phyloP scores from a whole-genome alignment of 2,888 invertebrate species.

The Fragum whitleyi region DNA sequence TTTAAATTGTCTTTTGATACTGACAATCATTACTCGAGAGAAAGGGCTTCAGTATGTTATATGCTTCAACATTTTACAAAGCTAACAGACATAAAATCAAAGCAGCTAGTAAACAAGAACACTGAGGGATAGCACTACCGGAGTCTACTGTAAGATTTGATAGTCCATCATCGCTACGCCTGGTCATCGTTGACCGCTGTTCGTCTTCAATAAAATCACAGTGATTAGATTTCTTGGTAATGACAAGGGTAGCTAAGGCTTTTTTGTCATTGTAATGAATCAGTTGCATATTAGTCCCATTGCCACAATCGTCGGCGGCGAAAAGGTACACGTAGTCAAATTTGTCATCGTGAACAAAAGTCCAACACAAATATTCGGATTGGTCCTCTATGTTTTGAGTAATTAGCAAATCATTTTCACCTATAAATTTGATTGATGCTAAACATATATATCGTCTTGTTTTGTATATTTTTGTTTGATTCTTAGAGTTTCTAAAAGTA shows the following conservation, averaged over 20 bases:
- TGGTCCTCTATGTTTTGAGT: constrained; percentile 45
- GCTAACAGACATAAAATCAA: too few relatives aligned
- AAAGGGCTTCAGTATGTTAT: too few relatives aligned
- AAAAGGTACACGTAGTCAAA: constrained; percentile 55
- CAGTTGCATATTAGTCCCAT: constrained; percentile 64
- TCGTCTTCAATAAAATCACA: constrained; percentile 57
- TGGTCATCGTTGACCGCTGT: constrained; percentile 29
- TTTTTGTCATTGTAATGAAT: constrained; percentile 42
- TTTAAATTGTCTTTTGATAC: too few relatives aligned
- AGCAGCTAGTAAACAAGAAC: too few relatives aligned
- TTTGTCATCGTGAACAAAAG: constrained; percentile 44
- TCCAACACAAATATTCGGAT: constrained; percentile 58
- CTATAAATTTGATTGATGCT: constrained; percentile 62
- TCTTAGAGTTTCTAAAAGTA: constrained; percentile 36
- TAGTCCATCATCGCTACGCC: constrained; percentile 21
- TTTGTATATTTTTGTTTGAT: constrained; percentile 33
- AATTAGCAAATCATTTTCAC: constrained; percentile 60
- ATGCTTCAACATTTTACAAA: too few relatives aligned
- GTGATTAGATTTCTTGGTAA: constrained; percentile 44
- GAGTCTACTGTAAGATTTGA: constrained; percentile 18
- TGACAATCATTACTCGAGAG: too few relatives aligned
- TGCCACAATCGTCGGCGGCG: constrained; percentile 58
- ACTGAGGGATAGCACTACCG: background rate
- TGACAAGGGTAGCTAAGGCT: constrained; percentile 51
- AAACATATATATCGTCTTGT: constrained; percentile 52